Evolutionary conservation across 2,797 vertebrate species (phyloP).

Genomic region (Danio jaintianensis): DNA sequence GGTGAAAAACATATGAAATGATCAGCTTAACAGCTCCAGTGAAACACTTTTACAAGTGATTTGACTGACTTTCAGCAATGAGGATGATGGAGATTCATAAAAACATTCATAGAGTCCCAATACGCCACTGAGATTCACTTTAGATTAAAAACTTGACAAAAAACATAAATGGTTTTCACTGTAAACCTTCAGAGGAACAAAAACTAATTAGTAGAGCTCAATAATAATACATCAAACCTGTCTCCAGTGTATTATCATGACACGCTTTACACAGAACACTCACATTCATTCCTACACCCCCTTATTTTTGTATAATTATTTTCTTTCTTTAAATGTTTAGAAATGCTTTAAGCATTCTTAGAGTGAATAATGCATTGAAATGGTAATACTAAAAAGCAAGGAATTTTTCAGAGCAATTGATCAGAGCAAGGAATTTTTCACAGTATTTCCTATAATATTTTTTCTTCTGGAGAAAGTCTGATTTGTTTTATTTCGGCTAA

Average conservation of each 20-base stretch:
- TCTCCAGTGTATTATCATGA: background rate
- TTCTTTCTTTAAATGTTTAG: background rate
- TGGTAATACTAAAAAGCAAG: too few relatives aligned
- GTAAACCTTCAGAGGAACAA: background rate
- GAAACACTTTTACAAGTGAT: slow-evolving; percentile 27
- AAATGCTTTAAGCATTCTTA: too few relatives aligned
- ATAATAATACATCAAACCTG: background rate
- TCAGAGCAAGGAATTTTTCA: too few relatives aligned
- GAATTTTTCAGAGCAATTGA: too few relatives aligned
- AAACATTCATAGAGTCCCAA: slow-evolving; percentile 19
- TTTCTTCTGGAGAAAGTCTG: too few relatives aligned
- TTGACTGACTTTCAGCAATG: slow-evolving; percentile 25
- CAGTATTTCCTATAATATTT: too few relatives aligned
- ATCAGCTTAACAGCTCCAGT: slow-evolving; percentile 23
- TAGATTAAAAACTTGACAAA: slow-evolving; percentile 24
- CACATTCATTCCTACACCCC: background rate
- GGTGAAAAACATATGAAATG: slow-evolving; percentile 22
- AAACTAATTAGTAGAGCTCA: slow-evolving; percentile 9
- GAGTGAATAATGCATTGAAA: too few relatives aligned
- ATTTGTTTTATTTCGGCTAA: too few relatives aligned
- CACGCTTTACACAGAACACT: background rate
- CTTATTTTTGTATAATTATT: background rate
- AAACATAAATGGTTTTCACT: slow-evolving; percentile 4
- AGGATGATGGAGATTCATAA: background rate
- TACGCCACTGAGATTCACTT: background rate